Percentiles rank a stretch among this genome's conserved stretches.
Conservation (phyloP, 1,140 invertebrate species). For the Brachionus manjavacas region DNA sequence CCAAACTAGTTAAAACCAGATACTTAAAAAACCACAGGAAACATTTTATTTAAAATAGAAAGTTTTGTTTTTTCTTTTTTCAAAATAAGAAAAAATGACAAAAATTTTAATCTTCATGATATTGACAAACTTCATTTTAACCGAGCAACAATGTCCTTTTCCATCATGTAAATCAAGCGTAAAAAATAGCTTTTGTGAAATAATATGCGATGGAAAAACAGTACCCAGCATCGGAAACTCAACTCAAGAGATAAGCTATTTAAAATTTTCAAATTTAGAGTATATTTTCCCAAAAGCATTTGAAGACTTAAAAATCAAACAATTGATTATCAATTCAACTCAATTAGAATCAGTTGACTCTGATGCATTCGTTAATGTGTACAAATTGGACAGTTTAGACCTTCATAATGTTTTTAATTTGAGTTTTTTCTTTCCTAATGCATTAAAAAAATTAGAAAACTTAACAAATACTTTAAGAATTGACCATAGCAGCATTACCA, state of each 20-base stretch:
- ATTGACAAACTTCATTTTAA: neutral
- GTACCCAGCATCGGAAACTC: neutral
- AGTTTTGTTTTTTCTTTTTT: neutral
- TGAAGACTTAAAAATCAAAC: neutral
- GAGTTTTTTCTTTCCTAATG: neutral
- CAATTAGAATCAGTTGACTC: neutral
- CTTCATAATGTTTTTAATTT: neutral
- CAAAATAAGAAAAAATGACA: neutral
- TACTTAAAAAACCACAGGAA: neutral
- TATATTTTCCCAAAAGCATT: neutral
- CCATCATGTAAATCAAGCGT: neutral
- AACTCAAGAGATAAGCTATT: neutral
- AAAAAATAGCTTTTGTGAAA: neutral
- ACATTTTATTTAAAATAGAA: neutral
- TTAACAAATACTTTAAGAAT: neutral
- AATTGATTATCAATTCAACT: neutral
- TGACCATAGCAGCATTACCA: neutral
- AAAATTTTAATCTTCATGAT: neutral
- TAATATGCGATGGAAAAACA: neutral
- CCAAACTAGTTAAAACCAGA: neutral
- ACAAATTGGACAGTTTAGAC: neutral
- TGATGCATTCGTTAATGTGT: neutral
- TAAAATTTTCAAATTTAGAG: neutral
- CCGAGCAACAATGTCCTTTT: slow-evolving; percentile 7
- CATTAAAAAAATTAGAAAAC: neutral